A percentile compares a stretch with the other conserved stretches of the same genome.
phyloP scores from a whole-genome alignment of 2,888 invertebrate genomes.

The Elysia crispata region DNA sequence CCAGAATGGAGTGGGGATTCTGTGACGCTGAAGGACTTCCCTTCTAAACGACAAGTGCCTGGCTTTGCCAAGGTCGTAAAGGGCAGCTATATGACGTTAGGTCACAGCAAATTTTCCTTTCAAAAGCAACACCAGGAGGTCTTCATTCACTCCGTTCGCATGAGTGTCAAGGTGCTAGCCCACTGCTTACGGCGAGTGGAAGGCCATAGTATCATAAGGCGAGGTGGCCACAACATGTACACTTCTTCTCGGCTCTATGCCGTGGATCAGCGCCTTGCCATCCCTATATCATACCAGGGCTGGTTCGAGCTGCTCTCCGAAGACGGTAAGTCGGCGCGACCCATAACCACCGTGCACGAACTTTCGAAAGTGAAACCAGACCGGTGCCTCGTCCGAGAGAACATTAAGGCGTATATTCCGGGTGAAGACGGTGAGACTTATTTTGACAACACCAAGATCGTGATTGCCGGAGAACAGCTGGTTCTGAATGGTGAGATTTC shows the following conservation, averaged over 20 bases:
- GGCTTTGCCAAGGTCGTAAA: conserved; percentile 93
- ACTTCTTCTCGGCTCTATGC: conserved; percentile 56
- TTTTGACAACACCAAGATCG: conserved; percentile 65
- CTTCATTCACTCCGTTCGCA: conserved; percentile 85
- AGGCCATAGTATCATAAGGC: conserved; percentile 55
- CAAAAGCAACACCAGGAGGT: conserved; percentile 86
- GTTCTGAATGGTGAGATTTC: conserved; percentile 70
- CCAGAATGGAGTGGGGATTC: conserved; percentile 71
- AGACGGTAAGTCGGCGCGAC: conserved; percentile 92
- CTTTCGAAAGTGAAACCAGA: conserved; percentile 81
- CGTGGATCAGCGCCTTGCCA: conserved; percentile 84
- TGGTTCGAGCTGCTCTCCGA: conserved; percentile 96
- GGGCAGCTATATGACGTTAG: conserved; percentile 94
- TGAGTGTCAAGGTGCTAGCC: conserved; percentile 85
- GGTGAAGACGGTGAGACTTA: conserved; percentile 67
- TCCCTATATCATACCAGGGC: conserved; percentile 93
- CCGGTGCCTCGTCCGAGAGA: conserved; percentile 85
- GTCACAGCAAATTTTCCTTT: conserved; percentile 86
- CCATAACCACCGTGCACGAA: conserved; percentile 92
- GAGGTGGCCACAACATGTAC: conserved; percentile 44
- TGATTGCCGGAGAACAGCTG: conserved; percentile 73
- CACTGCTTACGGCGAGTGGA: conserved; percentile 63
- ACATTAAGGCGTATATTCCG: conserved; percentile 68
- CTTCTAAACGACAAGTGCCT: conserved; percentile 86
- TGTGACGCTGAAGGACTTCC: conserved; percentile 75